These are phyloP conservation scores for Nestor notabilis DNA, from an alignment of 2,113 vertebrate genomes.

Conservation along the genomic window DNA sequence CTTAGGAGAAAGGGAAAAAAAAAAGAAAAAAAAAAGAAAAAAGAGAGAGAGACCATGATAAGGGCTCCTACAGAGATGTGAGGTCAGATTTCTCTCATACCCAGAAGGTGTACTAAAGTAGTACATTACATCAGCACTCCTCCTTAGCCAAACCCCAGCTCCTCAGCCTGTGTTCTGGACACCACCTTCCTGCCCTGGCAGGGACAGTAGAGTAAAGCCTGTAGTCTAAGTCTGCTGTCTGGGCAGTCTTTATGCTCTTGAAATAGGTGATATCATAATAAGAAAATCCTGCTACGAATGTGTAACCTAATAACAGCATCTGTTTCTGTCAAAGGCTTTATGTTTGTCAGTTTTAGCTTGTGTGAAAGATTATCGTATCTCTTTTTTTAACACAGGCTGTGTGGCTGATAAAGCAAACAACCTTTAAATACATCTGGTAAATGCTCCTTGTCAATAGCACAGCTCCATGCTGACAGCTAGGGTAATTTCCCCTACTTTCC, in stretches of 20 bases:
- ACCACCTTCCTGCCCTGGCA: background rate
- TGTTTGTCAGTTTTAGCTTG: background rate
- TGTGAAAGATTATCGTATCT: background rate
- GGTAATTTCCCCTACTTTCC: background rate
- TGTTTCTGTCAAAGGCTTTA: background rate
- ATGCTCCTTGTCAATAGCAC: background rate
- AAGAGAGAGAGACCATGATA: fast-evolving
- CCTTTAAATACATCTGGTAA: background rate
- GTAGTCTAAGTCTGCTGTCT: background rate
- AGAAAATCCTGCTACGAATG: background rate
- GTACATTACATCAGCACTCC: background rate
- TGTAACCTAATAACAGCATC: background rate
- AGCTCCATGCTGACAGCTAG: background rate
- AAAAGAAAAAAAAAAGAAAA: fast-evolving
- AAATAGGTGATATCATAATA: background rate
- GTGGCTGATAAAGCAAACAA: background rate
- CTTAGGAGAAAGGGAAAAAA: no score
- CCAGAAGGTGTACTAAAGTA: background rate
- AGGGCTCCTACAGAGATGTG: background rate
- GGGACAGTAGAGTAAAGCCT: background rate
- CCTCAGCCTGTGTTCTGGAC: background rate
- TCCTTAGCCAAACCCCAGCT: background rate
- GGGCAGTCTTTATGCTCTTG: background rate
- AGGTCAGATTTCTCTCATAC: background rate
- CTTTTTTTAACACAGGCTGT: background rate